Evolutionary conservation across 1,140 invertebrate species (phyloP), one percentile per base, ranked within the genome.

Genomic region (Sitobion miscanthi): DNA sequence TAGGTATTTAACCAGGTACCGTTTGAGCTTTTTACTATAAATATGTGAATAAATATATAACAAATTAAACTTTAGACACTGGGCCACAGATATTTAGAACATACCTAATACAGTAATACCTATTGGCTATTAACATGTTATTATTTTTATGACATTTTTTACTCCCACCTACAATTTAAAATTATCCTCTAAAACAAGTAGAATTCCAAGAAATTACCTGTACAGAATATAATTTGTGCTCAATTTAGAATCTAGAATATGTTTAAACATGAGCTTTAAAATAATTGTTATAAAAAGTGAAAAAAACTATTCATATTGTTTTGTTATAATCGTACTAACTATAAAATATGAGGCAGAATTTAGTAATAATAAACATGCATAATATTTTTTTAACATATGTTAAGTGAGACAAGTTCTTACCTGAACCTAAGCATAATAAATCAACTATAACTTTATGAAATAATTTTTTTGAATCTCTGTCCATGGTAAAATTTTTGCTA

Each of bases 361-460:
- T n/a, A 62, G 45, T 9, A 42, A 42, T 42, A 42, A 62, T 62
- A n/a, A 6, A 54, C 52, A 35, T n/a, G 62, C 62, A n/a, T 69
- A 62, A 62, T 57, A 62, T 62, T 30, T 25, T 62, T 62, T 3
- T 62, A n/a, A n/a, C 5, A n/a, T 69, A 77, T 20, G 62, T n/a
- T 77, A 77, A 77, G 62, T 77, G 21, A n/a, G 23, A 86, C 30
- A 88, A 47, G 0, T 90, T 85, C 94, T 86, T 94, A 94, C 94
- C 94, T 85, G 90, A 87, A 54, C 62, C 90, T 23, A 94, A 54
- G n/a, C 91, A 93, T 57, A 94, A 62, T 30, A 94, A 30, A 25
- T 94, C 94, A 38, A 91, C 82, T 77, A 94, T n/a, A 42, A 94
- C 88, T 93, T 94, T 94, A 25, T 87, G 82, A 4, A 94, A 45